A percentile compares a stretch with the other conserved stretches of the same genome.
Conservation (phyloP, 2,113 vertebrate species). For the Crotalus viridis region DNA sequence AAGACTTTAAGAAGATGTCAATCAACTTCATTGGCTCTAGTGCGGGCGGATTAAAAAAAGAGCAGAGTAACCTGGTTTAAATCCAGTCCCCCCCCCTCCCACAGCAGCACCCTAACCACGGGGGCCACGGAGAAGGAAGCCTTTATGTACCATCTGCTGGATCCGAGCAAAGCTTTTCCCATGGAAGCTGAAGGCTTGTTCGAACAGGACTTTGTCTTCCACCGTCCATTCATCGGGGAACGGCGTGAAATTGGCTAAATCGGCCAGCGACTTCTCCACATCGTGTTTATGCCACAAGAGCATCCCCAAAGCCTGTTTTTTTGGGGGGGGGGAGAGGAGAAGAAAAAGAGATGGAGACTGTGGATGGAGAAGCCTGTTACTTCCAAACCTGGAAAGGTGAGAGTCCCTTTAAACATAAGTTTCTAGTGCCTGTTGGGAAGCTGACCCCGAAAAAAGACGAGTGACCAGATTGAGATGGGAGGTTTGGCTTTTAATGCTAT, state of each 20-base stretch:
- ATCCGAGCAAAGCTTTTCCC: slow-evolving; percentile 81
- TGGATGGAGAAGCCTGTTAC: neutral
- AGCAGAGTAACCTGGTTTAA: neutral
- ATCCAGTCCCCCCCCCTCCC: neutral
- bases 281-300: slow-evolving; percentile 81
- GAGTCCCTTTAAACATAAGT: neutral
- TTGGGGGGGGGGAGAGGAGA: neutral
- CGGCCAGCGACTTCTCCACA: slow-evolving; percentile 78
- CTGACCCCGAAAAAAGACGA: neutral
- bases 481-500: neutral
- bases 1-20: neutral
- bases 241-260: slow-evolving; percentile 80
- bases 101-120: neutral
- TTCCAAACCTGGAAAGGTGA: neutral
- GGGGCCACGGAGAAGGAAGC: no score
- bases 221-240: slow-evolving; percentile 81
- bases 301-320: slow-evolving; percentile 75
- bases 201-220: slow-evolving; percentile 81
- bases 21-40: neutral
- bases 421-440: neutral
- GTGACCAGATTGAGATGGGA: neutral
- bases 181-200: slow-evolving; percentile 81
- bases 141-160: slow-evolving; percentile 76
- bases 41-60: neutral
- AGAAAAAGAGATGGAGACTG: neutral